Evolutionary conservation across 2,888 invertebrate species (phyloP).

Genomic region (Drosophila paramelanica): DNA sequence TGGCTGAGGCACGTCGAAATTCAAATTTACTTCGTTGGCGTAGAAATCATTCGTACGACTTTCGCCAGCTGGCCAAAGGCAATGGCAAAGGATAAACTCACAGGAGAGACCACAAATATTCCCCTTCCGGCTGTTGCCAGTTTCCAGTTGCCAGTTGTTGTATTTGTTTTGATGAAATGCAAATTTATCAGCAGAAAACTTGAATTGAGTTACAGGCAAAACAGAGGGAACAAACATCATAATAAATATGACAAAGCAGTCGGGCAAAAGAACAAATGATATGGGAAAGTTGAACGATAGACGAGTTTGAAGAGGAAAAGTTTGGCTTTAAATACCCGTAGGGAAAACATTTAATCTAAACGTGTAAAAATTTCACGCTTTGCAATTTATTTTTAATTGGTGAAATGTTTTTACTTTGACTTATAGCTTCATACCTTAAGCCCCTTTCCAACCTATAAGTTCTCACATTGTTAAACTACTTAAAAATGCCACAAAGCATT

Average conservation of each 20-base stretch:
- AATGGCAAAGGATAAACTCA: slow-evolving; percentile 30
- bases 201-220: slow-evolving; percentile 46
- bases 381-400: not conserved
- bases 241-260: slow-evolving; percentile 42
- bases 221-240: slow-evolving; percentile 26
- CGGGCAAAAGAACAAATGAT: slow-evolving; percentile 40
- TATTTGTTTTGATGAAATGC: slow-evolving; percentile 60
- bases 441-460: slow-evolving; percentile 10
- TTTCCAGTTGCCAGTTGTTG: slow-evolving; percentile 27
- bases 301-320: not conserved
- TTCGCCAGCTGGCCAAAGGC: slow-evolving; percentile 29
- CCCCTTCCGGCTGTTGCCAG: slow-evolving; percentile 25
- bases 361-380: not conserved
- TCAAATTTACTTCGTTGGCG: slow-evolving; percentile 63
- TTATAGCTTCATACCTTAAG: not conserved
- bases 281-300: slow-evolving; percentile 48
- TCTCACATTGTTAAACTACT: slow-evolving; percentile 35
- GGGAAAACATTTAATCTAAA: not conserved
- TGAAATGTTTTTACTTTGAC: slow-evolving; percentile 14
- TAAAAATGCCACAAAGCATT: slow-evolving; percentile 27
- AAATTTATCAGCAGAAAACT: slow-evolving; percentile 67
- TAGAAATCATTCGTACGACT: slow-evolving; percentile 33
- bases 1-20: slow-evolving; percentile 61
- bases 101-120: slow-evolving; percentile 25
- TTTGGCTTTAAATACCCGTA: not conserved